Conservation (phyloP, 2,113 vertebrate species). For the Athene cunicularia region DNA sequence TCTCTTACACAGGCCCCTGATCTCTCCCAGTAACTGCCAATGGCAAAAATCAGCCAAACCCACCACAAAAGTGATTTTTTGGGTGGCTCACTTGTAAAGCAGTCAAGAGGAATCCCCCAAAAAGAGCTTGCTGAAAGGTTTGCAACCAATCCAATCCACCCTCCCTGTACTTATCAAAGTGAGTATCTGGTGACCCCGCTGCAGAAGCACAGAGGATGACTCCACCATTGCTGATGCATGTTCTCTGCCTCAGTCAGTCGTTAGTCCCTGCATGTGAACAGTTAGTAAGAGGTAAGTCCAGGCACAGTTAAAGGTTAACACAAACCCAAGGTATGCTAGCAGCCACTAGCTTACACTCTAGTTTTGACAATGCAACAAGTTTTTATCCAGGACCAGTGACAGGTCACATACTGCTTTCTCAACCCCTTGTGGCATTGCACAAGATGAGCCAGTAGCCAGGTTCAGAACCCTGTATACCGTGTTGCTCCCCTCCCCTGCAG, state of each 20-base stretch:
- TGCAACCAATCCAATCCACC: no score
- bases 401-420: background rate
- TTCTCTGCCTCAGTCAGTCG: no score
- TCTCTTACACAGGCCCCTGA: background rate
- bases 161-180: background rate
- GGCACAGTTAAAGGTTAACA: accelerated
- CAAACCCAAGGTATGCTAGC: background rate
- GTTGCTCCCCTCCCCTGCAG: background rate
- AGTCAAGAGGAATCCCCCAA: background rate
- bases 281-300: background rate
- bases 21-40: background rate
- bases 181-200: accelerated
- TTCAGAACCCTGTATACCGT: accelerated
- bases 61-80: background rate
- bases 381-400: background rate
- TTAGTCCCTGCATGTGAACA: accelerated
- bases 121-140: accelerated
- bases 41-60: background rate
- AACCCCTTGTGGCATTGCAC: accelerated
- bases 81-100: background rate
- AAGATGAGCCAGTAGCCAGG: accelerated
- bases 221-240: accelerated
- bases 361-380: background rate
- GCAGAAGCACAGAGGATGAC: accelerated
- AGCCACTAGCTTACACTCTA: accelerated